Percentiles rank a stretch among this genome's conserved stretches.
These are phyloP conservation scores for Geotrypetes seraphini DNA, from an alignment of 2,797 vertebrate species.

Conservation along the genomic window DNA sequence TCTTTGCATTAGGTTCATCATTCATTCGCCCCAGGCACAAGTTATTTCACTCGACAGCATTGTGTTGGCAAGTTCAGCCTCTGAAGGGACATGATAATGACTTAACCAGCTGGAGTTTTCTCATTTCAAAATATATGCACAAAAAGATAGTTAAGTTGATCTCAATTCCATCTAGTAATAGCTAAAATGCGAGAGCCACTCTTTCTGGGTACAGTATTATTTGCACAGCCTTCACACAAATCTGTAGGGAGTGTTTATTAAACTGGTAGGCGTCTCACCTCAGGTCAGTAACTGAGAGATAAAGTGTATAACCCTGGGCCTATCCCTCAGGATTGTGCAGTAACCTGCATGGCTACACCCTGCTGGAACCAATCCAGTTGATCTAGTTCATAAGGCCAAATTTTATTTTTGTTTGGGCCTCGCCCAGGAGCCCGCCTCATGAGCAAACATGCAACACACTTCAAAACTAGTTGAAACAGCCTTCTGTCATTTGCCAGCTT, in stretches of 20 bases:
- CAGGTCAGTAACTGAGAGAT: slow-evolving; percentile 14
- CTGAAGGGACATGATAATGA: no score
- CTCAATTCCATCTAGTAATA: no score
- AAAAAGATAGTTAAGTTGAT: no score
- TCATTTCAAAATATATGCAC: no score
- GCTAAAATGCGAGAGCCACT: no score
- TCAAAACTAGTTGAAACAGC: not conserved
- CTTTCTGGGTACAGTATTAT: no score
- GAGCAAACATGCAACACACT: not conserved
- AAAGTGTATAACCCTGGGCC: slow-evolving; percentile 28
- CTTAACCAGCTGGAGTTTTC: no score
- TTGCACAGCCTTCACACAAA: not conserved
- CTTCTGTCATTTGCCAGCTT: no score
- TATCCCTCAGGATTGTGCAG: slow-evolving; percentile 11
- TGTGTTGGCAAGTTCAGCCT: no score
- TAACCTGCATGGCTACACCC: slow-evolving; percentile 9
- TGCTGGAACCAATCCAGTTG: slow-evolving; percentile 18
- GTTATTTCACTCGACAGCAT: no score
- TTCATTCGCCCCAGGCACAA: no score
- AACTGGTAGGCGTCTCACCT: slow-evolving; percentile 11
- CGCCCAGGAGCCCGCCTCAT: slow-evolving; percentile 5
- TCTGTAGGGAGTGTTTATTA: slow-evolving; percentile 5
- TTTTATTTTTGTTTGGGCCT: slow-evolving; percentile 7
- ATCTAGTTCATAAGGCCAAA: slow-evolving; percentile 34
- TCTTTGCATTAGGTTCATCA: no score